Base-by-base conservation (phyloP, 2,888 invertebrate genomes). In the Epicampocera succincta region DNA sequence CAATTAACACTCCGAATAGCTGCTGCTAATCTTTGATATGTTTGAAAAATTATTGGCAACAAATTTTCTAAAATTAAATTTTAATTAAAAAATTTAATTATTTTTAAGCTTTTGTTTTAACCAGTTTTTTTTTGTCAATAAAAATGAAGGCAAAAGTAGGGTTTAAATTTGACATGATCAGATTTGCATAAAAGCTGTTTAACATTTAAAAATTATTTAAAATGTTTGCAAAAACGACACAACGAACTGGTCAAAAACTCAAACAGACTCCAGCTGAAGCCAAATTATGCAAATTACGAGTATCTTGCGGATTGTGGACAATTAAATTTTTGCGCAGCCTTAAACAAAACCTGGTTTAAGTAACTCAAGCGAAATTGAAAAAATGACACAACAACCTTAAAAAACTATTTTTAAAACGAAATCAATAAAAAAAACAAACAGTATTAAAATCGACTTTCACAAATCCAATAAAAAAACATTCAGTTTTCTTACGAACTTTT, bases 371-470 rank as follows among this genome's bases (percentile, higher is more conserved):
- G 29, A 46, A n/a, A 54, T 46, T 25, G 65, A 54, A 3, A 44
- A 44, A 17, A 21, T 4, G 29, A 5, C 21, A 19, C 12, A 25
- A 21, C 48, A 71, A 61, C 42, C 40, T 72, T 72, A 63, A 63
- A 29, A 54, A 73, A 66, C 25, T 66, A 58, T 15, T 58, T 48
- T n/a, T 42, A 29, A 66, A 58, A 15, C 42, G 44, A 42, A 63
- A 61, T 17, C 9, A 46, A 65, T 38, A 42, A 58, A 1, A 56
- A 48, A 42, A 40, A 15, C 17, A n/a, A 17, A 15, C 17, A 11
- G 19, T 5, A 48, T 40, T 13, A 75, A 75, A 68, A 72, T 61
- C 69, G 54, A 77, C 77, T 77, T 77, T 77, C 77, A 72, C 77
- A 72, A 72, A 66, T 60, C 52, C 58, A 72, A 72, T 58, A 56